phyloP scores from a whole-genome alignment of 2,888 invertebrate species.

The Argyra leucocephala region DNA sequence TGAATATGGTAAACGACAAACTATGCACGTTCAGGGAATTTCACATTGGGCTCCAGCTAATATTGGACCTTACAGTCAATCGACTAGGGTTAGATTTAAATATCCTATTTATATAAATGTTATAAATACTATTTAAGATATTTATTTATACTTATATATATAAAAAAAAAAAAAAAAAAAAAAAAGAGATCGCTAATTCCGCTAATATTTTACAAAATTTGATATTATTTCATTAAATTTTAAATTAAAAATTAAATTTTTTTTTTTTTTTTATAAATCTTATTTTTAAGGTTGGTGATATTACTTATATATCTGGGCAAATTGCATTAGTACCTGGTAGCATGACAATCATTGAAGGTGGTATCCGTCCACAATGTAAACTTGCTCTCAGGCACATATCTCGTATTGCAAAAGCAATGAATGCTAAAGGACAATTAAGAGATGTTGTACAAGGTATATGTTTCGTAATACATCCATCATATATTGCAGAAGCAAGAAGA shows the following conservation, averaged over 20 bases:
- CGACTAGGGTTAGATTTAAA: constrained; percentile 56
- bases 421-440: constrained; percentile 64
- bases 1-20: constrained; percentile 48
- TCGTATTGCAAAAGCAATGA: constrained; percentile 71
- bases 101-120: not conserved
- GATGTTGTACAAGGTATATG: constrained; percentile 83
- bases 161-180: too few species aligned
- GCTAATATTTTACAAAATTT: too few species aligned
- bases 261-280: not conserved
- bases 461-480: constrained; percentile 66
- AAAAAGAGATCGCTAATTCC: too few species aligned
- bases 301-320: constrained; percentile 82
- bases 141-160: too few species aligned
- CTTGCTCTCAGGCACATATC: constrained; percentile 74
- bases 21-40: constrained; percentile 90
- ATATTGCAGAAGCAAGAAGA: constrained; percentile 63
- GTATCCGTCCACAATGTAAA: constrained; percentile 70
- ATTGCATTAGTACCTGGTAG: constrained; percentile 80
- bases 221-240: too few species aligned
- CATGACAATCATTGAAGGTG: constrained; percentile 64
- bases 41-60: constrained; percentile 98
- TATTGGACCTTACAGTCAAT: constrained; percentile 93
- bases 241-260: too few species aligned
- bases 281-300: constrained; percentile 58
- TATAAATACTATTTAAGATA: too few species aligned